Conservation (phyloP, 2,797 vertebrate species). For the Betta splendens region DNA sequence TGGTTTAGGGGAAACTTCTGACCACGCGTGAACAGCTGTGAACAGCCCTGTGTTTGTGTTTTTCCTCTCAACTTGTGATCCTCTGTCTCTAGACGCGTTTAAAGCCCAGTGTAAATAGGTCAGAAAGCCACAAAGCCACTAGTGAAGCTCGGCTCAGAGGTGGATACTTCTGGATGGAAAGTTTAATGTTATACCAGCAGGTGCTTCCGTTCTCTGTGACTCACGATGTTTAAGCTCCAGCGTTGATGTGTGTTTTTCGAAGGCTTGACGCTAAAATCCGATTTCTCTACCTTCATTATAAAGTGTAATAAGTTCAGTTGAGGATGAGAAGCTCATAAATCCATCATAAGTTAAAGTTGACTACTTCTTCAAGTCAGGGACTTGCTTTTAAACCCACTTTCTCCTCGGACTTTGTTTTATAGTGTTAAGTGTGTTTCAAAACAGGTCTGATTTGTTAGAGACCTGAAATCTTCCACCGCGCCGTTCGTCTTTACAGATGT, state of each 20-base stretch:
- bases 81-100: no score
- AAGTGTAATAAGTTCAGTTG: conserved; percentile 18
- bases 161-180: conserved; percentile 2
- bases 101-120: no score
- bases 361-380: conserved; percentile 12
- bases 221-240: conserved; percentile 15
- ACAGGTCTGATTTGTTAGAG: neutral
- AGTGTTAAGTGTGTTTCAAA: neutral
- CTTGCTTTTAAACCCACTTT: no score
- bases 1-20: neutral
- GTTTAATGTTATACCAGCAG: conserved; percentile 30
- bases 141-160: no score
- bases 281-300: conserved; percentile 24
- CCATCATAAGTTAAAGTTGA: conserved; percentile 15
- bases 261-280: conserved; percentile 3
- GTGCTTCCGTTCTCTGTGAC: conserved; percentile 29
- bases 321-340: conserved; percentile 22
- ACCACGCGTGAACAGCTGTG: no score
- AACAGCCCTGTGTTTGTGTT: no score
- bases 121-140: no score
- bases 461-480: neutral
- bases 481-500: conserved; percentile 20
- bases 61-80: no score
- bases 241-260: conserved; percentile 20
- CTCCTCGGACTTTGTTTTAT: no score